phyloP scores from a whole-genome alignment of 2,113 vertebrate species.

The Picathartes gymnocephalus region DNA sequence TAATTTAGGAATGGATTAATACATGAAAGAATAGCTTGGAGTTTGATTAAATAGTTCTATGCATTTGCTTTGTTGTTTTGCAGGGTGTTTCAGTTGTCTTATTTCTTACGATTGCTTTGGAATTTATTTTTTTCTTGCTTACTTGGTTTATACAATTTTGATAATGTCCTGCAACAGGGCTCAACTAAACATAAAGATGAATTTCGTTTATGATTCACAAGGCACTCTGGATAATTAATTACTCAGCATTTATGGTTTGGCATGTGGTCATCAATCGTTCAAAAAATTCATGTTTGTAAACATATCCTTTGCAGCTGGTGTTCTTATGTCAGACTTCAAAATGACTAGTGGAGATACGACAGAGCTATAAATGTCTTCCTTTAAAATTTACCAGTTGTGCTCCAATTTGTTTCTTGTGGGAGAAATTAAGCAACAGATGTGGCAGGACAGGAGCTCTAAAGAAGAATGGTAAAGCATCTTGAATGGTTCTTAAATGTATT shows the following conservation, averaged over 20 bases:
- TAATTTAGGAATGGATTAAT: neutral
- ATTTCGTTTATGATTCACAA: conserved; percentile 22
- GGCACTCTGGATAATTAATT: conserved; percentile 30
- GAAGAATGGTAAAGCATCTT: neutral
- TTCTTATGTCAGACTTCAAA: conserved; percentile 50
- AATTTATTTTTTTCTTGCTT: neutral
- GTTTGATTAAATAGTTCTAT: neutral
- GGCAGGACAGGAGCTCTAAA: neutral
- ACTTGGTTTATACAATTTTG: neutral
- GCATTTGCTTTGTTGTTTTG: neutral
- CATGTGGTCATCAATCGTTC: conserved; percentile 20
- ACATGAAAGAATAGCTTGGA: neutral
- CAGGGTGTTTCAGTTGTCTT: neutral
- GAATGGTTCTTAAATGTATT: neutral
- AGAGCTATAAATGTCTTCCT: neutral
- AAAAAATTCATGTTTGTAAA: conserved; percentile 19
- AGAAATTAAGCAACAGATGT: conserved; percentile 24
- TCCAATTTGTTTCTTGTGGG: neutral
- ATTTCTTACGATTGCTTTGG: neutral
- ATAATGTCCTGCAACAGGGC: neutral
- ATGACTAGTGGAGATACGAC: neutral
- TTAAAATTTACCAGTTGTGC: conserved; percentile 18
- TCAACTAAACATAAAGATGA: neutral
- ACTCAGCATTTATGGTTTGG: conserved; percentile 11
- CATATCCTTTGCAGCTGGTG: conserved; percentile 20